Evolutionary conservation across 2,797 vertebrate genomes (phyloP), one percentile per base, ranked within the genome.

Genomic region (Scleropages formosus): DNA sequence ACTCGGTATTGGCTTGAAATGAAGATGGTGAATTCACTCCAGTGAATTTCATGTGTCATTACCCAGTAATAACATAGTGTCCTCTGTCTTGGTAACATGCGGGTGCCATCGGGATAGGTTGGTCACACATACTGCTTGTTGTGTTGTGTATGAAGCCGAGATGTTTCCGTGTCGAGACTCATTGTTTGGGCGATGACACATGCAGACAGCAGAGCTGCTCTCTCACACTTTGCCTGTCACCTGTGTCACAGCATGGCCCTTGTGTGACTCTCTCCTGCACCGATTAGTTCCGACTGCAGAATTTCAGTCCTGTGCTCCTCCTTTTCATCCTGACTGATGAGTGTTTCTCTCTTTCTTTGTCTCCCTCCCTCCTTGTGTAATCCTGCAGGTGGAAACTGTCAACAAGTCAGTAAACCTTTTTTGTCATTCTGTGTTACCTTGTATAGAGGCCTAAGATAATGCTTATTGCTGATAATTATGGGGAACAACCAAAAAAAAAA

Each of bases 381-480:
- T 87, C 84, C 84, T 80, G 86, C 95, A 98, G 96, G 90, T 93
- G 95, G 95, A 97, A 91, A 89, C 85, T 88, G 85, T 88, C 89
- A 95, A 96, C 91, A 98, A 99, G 98, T 99, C 93, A 98, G 97
- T 99, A 96, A 90, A 88, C 87, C 80, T 89, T 81, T 84, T 80
- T 77, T 82, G 79, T 87, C 64, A 27, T 79, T 68, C 64, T 78
- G 70, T n/a, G n/a, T n/a, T n/a, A n/a, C n/a, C n/a, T n/a, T n/a
- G 78, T 61, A 8, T 20, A 20, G 2, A 56, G 53, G 75, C 75
- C 22, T 75, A 27, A 72, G 15, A 63, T 61, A 51, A 72, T 81
- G 51, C 72, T 26, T 39, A 22, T 74, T 84, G 22, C 81, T 65
- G 67, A 59, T 72, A 56, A 39, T 46, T 59, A 46, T 24, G 18